Evolutionary conservation across 2,797 vertebrate genomes (phyloP), one percentile per base, ranked within the genome.

Genomic region (Sebastes hopkinsi): DNA sequence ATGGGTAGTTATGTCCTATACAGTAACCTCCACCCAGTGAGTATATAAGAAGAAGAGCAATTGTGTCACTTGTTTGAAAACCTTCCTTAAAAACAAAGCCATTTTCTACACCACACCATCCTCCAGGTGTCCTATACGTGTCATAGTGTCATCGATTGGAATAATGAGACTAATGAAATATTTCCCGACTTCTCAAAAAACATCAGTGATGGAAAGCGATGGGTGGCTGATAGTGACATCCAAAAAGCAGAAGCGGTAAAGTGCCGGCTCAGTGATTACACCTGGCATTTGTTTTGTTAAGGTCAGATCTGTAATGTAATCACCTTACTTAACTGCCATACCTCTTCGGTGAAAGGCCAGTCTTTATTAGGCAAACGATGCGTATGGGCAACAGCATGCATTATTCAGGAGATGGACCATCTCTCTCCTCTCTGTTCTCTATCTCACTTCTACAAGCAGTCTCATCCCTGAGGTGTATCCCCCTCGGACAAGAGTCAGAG

Each of bases 281-380:
- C 61, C 67, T 75, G 81, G 12, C 84, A 79, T 88, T 71, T 83
- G 81, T 84, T 80, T 83, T 62, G 74, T 59, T 78, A 77, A 89
- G 92, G 89, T 94, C 82, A 88, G 46, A 85, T 77, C 56, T 81
- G 73, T 93, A 88, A 86, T 87, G 77, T 75, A 67, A 80, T 80
- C 76, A 75, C 72, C 61, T 66, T 42, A 79, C 67, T 85, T 78
- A 83, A 83, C 58, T 74, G 66, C 67, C 61, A 50, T 88, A 81
- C 77, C 79, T 89, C 86, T 81, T 75, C 85, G 81, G 81, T 79
- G 72, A 90, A 86, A 91, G 84, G 76, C 70, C 82, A 85, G n/a
- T 75, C 82, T 88, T 89, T 88, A 61, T 81, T 61, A 65, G 50
- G 76, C 46, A 80, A 76, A 79, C 62, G 70, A 71, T 67, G 68